Evolutionary conservation across 2,797 vertebrate species (phyloP).

Genomic region (Chiroxiphia lanceolata): DNA sequence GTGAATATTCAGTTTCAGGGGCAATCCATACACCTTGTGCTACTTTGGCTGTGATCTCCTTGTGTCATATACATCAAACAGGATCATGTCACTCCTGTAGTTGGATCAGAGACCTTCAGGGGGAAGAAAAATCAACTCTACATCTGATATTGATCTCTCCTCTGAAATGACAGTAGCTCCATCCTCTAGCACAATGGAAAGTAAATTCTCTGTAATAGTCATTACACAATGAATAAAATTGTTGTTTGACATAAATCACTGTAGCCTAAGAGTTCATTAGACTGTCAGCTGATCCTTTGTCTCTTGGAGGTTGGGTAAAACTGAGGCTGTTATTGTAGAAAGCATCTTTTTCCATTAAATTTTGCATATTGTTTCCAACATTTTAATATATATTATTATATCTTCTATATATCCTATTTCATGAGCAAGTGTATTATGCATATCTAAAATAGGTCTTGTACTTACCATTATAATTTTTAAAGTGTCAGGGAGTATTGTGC

Average conservation of each 20-base stretch:
- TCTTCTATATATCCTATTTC: not conserved
- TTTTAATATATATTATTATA: not conserved
- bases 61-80: not conserved
- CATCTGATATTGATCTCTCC: not conserved
- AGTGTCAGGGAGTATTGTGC: not conserved
- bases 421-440: not conserved
- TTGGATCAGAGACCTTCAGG: not conserved
- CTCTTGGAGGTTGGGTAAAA: not conserved
- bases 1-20: not conserved
- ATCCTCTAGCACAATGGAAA: not conserved
- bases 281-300: not conserved
- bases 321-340: not conserved
- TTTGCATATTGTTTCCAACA: not conserved
- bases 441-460: not conserved
- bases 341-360: not conserved
- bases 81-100: not conserved
- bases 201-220: not conserved
- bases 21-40: not conserved
- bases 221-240: not conserved
- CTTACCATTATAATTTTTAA: not conserved
- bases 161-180: not conserved
- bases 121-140: not conserved
- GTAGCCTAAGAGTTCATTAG: not conserved
- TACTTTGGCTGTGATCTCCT: not conserved
- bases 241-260: not conserved